Conservation (phyloP, 2,888 invertebrate genomes). For the Caenorhabditis sp. region DNA sequence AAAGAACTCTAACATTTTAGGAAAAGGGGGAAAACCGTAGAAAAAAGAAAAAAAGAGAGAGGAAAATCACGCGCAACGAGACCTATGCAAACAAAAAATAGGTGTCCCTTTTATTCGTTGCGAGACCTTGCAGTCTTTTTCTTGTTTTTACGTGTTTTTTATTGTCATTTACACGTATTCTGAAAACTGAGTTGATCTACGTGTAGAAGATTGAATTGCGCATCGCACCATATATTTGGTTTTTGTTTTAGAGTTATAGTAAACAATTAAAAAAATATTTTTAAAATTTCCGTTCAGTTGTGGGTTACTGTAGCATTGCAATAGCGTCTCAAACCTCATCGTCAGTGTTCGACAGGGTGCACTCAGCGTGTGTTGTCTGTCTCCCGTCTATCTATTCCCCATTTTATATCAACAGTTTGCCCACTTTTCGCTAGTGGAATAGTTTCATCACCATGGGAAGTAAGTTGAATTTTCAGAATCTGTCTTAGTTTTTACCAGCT, state of each 20-base stretch:
- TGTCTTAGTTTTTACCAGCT: not conserved
- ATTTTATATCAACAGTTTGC: constrained; percentile 22
- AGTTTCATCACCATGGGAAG: constrained; percentile 56
- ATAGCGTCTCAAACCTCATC: constrained; percentile 24
- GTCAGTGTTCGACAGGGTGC: constrained; percentile 29
- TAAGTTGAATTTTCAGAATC: constrained; percentile 46
- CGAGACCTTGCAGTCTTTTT: constrained; percentile 46
- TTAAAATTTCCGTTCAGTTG: not conserved
- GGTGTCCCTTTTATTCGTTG: constrained; percentile 37
- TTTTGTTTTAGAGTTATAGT: not conserved
- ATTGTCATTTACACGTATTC: not conserved
- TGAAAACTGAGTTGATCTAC: not conserved
- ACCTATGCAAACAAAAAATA: constrained; percentile 12
- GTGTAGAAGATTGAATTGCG: not conserved
- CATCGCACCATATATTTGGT: not conserved
- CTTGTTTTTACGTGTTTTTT: constrained; percentile 4
- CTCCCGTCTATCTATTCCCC: constrained; percentile 36
- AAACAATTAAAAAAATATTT: constrained; percentile 5
- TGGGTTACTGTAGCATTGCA: constrained; percentile 31
- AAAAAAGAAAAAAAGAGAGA: constrained; percentile 4
- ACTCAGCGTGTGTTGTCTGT: constrained; percentile 31
- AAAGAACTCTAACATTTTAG: constrained; percentile 36
- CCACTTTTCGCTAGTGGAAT: constrained; percentile 11
- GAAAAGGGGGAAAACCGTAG: constrained; percentile 28
- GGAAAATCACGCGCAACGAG: constrained; percentile 19